Evolutionary conservation across 2,888 invertebrate genomes (phyloP), one percentile per base, ranked within the genome.

Genomic region (Polyommatus iphigenia): DNA sequence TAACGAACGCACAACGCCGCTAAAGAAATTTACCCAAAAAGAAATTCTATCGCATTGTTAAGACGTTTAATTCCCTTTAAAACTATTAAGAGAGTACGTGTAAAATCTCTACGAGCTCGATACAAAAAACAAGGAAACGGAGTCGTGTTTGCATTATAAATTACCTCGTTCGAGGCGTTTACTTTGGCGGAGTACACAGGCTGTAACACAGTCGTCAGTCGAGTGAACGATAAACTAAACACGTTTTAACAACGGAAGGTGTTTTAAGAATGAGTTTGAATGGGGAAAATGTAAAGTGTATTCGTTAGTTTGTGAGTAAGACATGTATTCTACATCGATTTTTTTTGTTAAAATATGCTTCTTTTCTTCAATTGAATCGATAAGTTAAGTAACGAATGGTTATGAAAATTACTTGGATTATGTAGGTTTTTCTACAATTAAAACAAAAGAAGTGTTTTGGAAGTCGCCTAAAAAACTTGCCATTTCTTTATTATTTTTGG

Each of bases 111-210:
- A 15, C 67, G 15, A 32, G 15, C 29, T 2, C 67, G 73, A 73
- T 73, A 73, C 24, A 73, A 73, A 73, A 73, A 41, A 46, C 41
- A 73, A 46, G 73, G 20, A 73, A 54, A 13, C 46, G 29, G 13
- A 62, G 15, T 67, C 67, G 36, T 46, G 73, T 73, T 73, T 73
- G 20, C 46, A 73, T 75, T 75, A 75, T 75, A 75, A 75, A 75
- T 75, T 75, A 54, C 75, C 75, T 75, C 75, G 75, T 54, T 50
- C 75, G 18, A 54, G 75, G 1, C 29, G 75, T 75, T 54, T 41
- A 46, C 73, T 73, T 72, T 72, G 6, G 24, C 46, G 24, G 8
- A 24, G 73, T 75, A 75, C 54, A 75, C 75, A 50, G 29, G 18
- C 54, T 75, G 75, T 24, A 75, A 75, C 54, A 18, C 75, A 50